Evolutionary conservation across 2,113 vertebrate species (phyloP).

Genomic region (Struthidea cinerea): DNA sequence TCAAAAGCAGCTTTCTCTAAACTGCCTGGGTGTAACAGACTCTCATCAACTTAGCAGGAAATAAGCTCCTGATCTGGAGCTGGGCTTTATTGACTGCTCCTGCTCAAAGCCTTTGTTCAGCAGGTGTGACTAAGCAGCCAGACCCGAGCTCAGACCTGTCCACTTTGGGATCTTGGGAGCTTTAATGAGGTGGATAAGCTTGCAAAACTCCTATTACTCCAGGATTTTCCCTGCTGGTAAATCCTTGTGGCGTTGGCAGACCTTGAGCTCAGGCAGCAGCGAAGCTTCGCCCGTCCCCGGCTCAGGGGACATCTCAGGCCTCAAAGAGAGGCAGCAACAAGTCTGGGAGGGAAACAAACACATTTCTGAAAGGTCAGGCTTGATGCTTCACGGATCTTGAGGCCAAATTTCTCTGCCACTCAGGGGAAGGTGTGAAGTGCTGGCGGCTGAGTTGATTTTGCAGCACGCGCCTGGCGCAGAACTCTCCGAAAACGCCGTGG

Average conservation of each 20-base stretch:
- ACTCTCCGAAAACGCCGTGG: conserved; percentile 28
- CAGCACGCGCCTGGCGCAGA: conserved; percentile 50
- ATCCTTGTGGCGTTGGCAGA: not conserved
- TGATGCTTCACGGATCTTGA: conserved; percentile 5
- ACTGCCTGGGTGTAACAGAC: conserved; percentile 17
- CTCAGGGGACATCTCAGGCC: not conserved
- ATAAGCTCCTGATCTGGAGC: conserved; percentile 9
- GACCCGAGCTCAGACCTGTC: conserved; percentile 3
- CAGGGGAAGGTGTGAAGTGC: not conserved
- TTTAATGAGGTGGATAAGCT: conserved; percentile 21
- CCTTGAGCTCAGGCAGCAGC: not conserved
- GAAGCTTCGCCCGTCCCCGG: not conserved
- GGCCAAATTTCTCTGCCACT: conserved; percentile 20
- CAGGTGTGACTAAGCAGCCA: conserved; percentile 27
- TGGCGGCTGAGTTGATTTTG: not conserved
- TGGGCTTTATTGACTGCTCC: not conserved
- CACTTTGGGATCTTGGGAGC: not conserved
- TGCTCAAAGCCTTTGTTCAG: conserved; percentile 47
- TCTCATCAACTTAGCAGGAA: conserved; percentile 29
- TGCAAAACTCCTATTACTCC: not conserved
- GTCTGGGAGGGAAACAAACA: not conserved
- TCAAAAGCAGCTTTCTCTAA: conserved; percentile 25
- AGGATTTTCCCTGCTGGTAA: not conserved
- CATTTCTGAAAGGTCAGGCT: conserved; percentile 49
- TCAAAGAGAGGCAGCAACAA: not conserved